Evolutionary conservation across 2,888 invertebrate species (phyloP).

Genomic region (Lasioglossum calceatum): DNA sequence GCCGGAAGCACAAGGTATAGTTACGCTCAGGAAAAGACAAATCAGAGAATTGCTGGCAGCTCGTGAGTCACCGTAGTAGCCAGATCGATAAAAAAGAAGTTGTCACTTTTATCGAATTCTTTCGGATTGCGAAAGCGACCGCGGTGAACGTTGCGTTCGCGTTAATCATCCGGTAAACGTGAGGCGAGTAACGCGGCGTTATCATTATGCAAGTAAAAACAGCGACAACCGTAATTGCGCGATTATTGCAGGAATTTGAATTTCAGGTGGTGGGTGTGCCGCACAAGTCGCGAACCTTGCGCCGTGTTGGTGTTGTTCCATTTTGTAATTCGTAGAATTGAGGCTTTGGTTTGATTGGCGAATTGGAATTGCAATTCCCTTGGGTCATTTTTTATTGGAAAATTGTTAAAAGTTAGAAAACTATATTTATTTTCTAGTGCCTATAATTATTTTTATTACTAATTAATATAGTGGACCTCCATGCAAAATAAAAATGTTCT

Average conservation of each 20-base stretch:
- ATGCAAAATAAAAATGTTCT: too few species aligned
- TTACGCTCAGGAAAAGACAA: background rate
- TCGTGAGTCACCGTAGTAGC: slow-evolving; percentile 35
- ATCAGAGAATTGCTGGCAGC: background rate
- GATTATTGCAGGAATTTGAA: slow-evolving; percentile 17
- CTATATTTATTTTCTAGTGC: background rate
- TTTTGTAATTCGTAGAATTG: slow-evolving; percentile 17
- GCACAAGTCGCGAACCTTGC: background rate
- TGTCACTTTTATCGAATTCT: slow-evolving; percentile 27
- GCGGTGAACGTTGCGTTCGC: background rate
- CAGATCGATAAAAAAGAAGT: background rate
- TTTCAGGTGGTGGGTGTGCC: slow-evolving; percentile 2
- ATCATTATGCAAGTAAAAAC: slow-evolving; percentile 23
- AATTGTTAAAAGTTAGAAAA: background rate
- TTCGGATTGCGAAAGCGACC: slow-evolving; percentile 18
- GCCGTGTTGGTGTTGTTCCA: slow-evolving; percentile 16
- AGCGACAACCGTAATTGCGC: slow-evolving; percentile 10
- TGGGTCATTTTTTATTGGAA: background rate
- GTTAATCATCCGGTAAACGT: slow-evolving; percentile 15
- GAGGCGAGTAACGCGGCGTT: background rate
- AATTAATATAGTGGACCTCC: too few species aligned
- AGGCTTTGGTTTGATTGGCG: slow-evolving; percentile 13
- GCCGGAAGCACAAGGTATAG: background rate
- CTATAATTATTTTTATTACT: too few species aligned
- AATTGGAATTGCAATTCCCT: slow-evolving; percentile 1